Base-by-base conservation (phyloP, 2,113 vertebrate species). In the Eolophus roseicapilla region DNA sequence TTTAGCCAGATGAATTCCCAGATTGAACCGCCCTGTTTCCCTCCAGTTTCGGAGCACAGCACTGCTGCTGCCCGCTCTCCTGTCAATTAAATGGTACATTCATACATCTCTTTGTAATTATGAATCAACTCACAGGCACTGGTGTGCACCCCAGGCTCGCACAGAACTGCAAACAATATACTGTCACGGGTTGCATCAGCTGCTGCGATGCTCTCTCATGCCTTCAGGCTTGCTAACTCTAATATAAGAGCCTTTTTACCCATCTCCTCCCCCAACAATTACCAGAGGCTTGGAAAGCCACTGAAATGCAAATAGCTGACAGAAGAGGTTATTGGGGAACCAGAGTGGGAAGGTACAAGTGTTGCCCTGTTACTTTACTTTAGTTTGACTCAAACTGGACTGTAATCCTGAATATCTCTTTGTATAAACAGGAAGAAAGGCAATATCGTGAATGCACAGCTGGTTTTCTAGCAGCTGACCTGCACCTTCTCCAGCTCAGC, bases 291-390 rank as follows among this genome's bases (percentile, higher is more conserved):
- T 59, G 79, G 81, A 86, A 81, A 89, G 79, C 80, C 70, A 92
- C 93, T 97, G 96, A 96, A 90, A 97, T 95, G 95, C 96, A 96
- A 95, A 97, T 94, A 78, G 80, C 77, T 52, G 47, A n/a, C 27
- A 70, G 44, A 55, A 89, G 94, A 86, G 92, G 91, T 88, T 86
- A 84, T 19, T 70, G 82, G 82, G 78, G 89, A 92, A 46, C n/a
- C 29, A 63, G 95, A 11, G 74, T 28, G 90, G 44, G 87, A 82
- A 86, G 70, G 81, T 55, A 44, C 65, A 60, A 84, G 59, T 2
- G 71, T 25, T 41, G 35, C 52, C 77, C 92, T n/a, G 76, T 35
- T 70, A 35, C 20, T 79, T 92, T 57, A 73, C 55, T 49, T 83
- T 7, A 63, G 65, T 75, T 52, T 27, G 33, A 23, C 52, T 41